phyloP scores from a whole-genome alignment of 1,140 invertebrate genomes.

The Drosophila arawakana region DNA sequence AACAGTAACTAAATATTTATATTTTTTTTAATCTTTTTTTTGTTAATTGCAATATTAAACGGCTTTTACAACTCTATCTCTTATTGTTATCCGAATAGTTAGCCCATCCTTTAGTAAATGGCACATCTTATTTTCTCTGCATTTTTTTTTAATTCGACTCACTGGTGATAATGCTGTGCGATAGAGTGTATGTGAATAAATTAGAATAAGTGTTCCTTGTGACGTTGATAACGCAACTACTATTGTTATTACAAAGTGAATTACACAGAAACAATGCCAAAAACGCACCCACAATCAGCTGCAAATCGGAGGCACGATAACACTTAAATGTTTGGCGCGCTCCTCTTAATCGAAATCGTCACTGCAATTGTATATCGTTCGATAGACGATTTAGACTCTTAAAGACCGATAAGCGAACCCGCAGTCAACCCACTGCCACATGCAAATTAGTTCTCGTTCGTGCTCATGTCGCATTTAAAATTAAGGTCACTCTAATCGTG shows the following conservation, averaged over 20 bases:
- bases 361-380: constrained; percentile 25
- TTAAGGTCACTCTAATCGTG: constrained; percentile 53
- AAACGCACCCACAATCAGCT: constrained; percentile 35
- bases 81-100: constrained; percentile 15
- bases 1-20: constrained; percentile 35
- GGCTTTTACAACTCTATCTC: not conserved
- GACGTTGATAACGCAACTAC: constrained; percentile 7
- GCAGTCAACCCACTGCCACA: constrained; percentile 33
- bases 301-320: constrained; percentile 22
- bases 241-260: constrained; percentile 19
- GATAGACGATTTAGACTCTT: constrained; percentile 26
- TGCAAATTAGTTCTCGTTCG: constrained; percentile 50
- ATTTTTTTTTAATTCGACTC: constrained; percentile 24
- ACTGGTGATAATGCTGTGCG: constrained; percentile 27
- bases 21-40: constrained; percentile 29
- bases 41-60: constrained; percentile 30
- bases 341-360: constrained; percentile 13
- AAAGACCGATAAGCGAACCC: constrained; percentile 27
- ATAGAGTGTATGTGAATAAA: constrained; percentile 13
- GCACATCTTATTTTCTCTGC: constrained; percentile 19
- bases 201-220: constrained; percentile 13
- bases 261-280: constrained; percentile 15
- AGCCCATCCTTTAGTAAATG: constrained; percentile 24
- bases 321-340: constrained; percentile 37
- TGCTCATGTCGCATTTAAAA: constrained; percentile 47